phyloP scores from a whole-genome alignment of 2,113 vertebrate species.

The Zosterops borbonicus region DNA sequence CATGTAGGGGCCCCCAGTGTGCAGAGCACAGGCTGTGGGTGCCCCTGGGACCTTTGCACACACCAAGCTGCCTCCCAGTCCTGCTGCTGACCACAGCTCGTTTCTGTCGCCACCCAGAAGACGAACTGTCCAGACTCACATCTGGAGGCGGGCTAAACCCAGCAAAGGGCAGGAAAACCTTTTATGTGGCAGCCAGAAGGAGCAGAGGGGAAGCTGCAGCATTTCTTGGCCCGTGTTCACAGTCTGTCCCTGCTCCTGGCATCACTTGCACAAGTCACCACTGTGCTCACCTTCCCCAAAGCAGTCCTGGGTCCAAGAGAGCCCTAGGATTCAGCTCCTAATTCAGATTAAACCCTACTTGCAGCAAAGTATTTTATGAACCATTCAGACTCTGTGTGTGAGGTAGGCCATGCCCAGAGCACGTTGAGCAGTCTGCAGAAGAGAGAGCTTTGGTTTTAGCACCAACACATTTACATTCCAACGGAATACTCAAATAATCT shows the following conservation, averaged over 20 bases:
- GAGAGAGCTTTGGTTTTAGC: neutral
- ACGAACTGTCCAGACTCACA: neutral
- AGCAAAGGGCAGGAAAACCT: neutral
- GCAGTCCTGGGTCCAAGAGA: neutral
- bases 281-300: neutral
- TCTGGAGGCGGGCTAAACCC: neutral
- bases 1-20: rapidly evolving
- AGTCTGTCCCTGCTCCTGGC: rapidly evolving
- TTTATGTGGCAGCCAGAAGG: neutral
- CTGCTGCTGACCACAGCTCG: rapidly evolving
- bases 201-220: neutral
- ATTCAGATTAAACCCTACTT: neutral
- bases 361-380: neutral
- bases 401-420: neutral
- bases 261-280: neutral
- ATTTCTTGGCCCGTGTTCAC: neutral
- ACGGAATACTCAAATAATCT: neutral
- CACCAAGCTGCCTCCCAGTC: rapidly evolving
- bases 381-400: neutral
- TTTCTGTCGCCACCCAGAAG: rapidly evolving
- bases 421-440: rapidly evolving
- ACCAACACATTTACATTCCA: neutral
- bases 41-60: rapidly evolving
- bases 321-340: neutral
- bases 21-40: neutral